Conservation (phyloP, 2,797 vertebrate species). For the Melanotaenia boesemani region DNA sequence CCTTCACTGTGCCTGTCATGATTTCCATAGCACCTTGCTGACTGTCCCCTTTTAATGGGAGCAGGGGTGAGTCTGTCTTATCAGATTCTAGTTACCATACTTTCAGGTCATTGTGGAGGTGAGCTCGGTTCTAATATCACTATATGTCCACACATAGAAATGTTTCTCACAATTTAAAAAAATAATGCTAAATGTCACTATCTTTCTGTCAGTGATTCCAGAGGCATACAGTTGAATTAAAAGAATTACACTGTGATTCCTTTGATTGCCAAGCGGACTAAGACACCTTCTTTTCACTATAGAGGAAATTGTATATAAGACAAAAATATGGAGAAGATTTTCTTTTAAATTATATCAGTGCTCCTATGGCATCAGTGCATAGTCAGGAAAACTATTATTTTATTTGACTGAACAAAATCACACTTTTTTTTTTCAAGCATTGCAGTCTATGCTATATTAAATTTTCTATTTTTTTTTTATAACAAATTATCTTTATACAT, state of each 20-base stretch:
- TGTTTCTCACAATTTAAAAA: slow-evolving; percentile 1
- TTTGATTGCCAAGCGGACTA: slow-evolving; percentile 46
- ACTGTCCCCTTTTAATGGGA: slow-evolving; percentile 12
- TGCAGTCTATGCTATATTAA: background rate
- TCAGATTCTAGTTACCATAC: background rate
- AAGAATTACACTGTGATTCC: slow-evolving; percentile 39
- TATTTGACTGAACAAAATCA: background rate
- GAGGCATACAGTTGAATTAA: slow-evolving; percentile 35
- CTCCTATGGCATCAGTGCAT: background rate
- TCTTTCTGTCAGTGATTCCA: slow-evolving; percentile 26
- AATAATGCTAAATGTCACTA: slow-evolving; percentile 11
- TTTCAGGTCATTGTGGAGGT: slow-evolving; percentile 1
- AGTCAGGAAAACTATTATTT: background rate
- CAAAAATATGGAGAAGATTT: slow-evolving; percentile 16
- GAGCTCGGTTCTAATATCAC: background rate
- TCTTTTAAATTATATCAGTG: slow-evolving; percentile 32
- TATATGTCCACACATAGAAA: background rate
- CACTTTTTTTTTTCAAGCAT: too few species aligned
- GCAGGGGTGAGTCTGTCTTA: background rate
- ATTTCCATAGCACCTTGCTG: background rate
- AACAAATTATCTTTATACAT: background rate
- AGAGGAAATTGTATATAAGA: slow-evolving; percentile 20
- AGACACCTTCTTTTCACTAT: slow-evolving; percentile 18
- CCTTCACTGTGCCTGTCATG: slow-evolving; percentile 8
- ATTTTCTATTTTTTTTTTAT: background rate